These are phyloP conservation scores for Odontesthes bonariensis DNA, from an alignment of 2,113 vertebrate genomes.

Conservation along the genomic window DNA sequence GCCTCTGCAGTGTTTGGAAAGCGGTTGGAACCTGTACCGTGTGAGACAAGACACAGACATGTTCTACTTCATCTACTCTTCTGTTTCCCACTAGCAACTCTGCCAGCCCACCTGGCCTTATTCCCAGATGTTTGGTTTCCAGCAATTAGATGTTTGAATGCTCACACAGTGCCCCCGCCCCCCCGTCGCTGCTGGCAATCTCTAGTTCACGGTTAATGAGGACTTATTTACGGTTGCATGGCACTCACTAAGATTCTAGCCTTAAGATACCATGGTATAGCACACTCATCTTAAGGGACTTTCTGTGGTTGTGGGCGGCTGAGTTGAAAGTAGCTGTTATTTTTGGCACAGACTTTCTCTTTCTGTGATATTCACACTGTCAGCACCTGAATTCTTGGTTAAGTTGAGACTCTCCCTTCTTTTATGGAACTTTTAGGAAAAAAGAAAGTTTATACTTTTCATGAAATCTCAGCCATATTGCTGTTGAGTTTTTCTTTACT, in stretches of 20 bases:
- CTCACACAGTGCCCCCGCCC: conserved; percentile 48
- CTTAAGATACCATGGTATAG: conserved; percentile 48
- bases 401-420: conserved; percentile 20
- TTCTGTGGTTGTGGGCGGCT: conserved; percentile 66
- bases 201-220: conserved; percentile 57
- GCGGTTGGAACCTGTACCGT: conserved; percentile 40
- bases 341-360: conserved; percentile 56
- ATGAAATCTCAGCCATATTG: not conserved
- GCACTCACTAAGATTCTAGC: conserved; percentile 45
- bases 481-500: not conserved
- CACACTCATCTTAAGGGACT: conserved; percentile 58
- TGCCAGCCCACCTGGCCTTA: conserved; percentile 76
- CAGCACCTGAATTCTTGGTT: conserved; percentile 56
- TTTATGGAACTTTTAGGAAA: conserved; percentile 12
- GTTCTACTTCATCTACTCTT: conserved; percentile 75
- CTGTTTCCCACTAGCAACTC: conserved; percentile 60
- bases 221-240: conserved; percentile 58
- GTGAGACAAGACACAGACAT: conserved; percentile 68
- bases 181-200: conserved; percentile 41
- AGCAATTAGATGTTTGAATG: conserved; percentile 76
- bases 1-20: conserved; percentile 58
- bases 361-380: conserved; percentile 58
- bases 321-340: conserved; percentile 69
- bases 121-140: conserved; percentile 76
- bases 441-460: not conserved